Base-by-base conservation (phyloP, 2,888 invertebrate genomes). In the Willowsia nigromaculata region DNA sequence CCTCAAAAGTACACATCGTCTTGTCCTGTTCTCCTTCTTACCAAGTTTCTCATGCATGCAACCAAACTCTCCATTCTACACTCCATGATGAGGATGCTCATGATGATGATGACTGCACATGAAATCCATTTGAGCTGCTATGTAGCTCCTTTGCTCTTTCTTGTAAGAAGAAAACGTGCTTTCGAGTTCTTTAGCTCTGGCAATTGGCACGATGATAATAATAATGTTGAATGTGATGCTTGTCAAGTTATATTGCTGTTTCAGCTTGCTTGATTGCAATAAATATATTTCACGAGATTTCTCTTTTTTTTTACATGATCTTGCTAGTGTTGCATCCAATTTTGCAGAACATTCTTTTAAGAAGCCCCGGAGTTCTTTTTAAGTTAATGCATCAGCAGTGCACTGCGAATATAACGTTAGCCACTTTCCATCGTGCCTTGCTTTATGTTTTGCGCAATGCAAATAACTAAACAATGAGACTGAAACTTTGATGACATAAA, bases 21-120 rank as follows among this genome's bases (percentile, higher is more conserved):
- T 88, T 88, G 76, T 74, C 83, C 53, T 88, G 80, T 83, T 80
- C 88, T 88, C 53, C 83, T 88, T 85, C 65, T 88, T 83, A 59
- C 76, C 81, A 74, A 83, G 40, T 83, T 88, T 83, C 71, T 83
- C 76, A 82, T 76, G 59, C 76, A 65, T 85, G 50, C 80, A 37
- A 80, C 53, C 30, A 78, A 50, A 50, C 81, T 86, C 53, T 88
- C 88, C 88, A 83, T 83, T 74, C 71, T 82, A 53, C 53, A 83
- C 59, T 87, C 87, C 83, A 88, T 83, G 85, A 62, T 76, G 76
- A n/a, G n/a, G 27, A 25, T 27, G 18, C 18, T 22, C 15, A 84
- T 50, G 85, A 76, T 56, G 56, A 84, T n/a, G 85, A 74, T 85
- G 53, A 74, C 50, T 88, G 82, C 65, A 88, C 82, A 88, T 71